These are phyloP conservation scores for Cyclura pinguis DNA, from an alignment of 2,797 vertebrate genomes.

Conservation along the genomic window DNA sequence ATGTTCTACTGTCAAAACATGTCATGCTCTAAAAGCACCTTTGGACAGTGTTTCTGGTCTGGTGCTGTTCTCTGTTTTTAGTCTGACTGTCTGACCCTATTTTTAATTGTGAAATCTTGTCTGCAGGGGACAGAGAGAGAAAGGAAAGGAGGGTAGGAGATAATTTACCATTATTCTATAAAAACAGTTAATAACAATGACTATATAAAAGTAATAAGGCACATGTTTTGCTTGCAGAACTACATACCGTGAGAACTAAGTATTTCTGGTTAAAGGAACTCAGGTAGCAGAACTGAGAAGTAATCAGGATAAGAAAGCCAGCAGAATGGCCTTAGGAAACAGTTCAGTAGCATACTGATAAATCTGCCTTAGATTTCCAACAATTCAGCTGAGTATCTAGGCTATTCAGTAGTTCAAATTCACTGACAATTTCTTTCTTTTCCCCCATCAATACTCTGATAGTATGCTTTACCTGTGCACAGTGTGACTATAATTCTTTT, in stretches of 20 bases:
- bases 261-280: neutral
- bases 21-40: too few species aligned
- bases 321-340: neutral
- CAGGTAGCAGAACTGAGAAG: neutral
- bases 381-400: neutral
- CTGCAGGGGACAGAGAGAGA: too few species aligned
- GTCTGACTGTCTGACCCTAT: too few species aligned
- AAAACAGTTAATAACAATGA: too few species aligned
- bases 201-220: too few species aligned
- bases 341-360: neutral
- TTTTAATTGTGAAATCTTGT: too few species aligned
- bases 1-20: too few species aligned
- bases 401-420: slow-evolving; percentile 4
- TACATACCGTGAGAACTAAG: neutral
- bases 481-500: slow-evolving; percentile 30
- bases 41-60: too few species aligned
- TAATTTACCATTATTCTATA: too few species aligned
- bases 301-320: neutral
- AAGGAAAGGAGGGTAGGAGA: too few species aligned
- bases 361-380: neutral
- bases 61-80: too few species aligned
- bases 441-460: neutral
- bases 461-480: neutral
- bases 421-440: neutral
- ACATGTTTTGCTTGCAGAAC: neutral